Evolutionary conservation across 1,140 invertebrate genomes (phyloP).

Genomic region (Cydia fagiglandana): DNA sequence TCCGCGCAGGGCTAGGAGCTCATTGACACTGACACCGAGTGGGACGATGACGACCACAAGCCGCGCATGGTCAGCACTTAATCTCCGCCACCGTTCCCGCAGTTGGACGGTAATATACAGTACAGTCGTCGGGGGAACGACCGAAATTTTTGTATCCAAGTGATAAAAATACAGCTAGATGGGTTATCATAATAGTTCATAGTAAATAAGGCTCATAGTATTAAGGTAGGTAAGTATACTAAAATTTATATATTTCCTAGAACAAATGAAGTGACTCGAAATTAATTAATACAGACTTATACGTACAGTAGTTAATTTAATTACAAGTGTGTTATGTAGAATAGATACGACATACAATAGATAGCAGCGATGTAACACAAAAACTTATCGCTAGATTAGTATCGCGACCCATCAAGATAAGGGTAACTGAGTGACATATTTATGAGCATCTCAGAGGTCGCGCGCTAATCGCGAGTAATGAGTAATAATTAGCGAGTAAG

Average conservation of each 20-base stretch:
- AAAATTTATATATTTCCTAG: too few relatives aligned
- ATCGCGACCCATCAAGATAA: constrained; percentile 34
- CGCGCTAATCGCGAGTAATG: not conserved
- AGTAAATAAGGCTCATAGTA: too few relatives aligned
- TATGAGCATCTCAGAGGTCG: not conserved
- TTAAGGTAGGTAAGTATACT: too few relatives aligned
- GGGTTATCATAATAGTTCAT: too few relatives aligned
- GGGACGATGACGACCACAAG: constrained; percentile 83
- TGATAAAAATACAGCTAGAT: too few relatives aligned
- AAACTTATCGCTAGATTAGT: not conserved
- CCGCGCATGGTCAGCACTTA: constrained; percentile 68
- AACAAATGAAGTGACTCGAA: too few relatives aligned
- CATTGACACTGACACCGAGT: constrained; percentile 92
- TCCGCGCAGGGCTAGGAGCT: constrained; percentile 91
- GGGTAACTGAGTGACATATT: constrained; percentile 14
- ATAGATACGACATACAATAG: not conserved
- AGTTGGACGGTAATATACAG: constrained; percentile 81
- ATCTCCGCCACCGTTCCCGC: constrained; percentile 44
- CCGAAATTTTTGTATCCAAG: too few relatives aligned
- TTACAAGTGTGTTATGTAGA: too few relatives aligned
- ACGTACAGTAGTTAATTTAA: not conserved
- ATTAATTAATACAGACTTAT: not conserved
- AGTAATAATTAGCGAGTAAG: constrained; percentile 14
- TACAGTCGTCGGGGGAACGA: too few relatives aligned
- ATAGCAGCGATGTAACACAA: not conserved